Base-by-base conservation (phyloP, 2,113 vertebrate species). In the Menura novaehollandiae region DNA sequence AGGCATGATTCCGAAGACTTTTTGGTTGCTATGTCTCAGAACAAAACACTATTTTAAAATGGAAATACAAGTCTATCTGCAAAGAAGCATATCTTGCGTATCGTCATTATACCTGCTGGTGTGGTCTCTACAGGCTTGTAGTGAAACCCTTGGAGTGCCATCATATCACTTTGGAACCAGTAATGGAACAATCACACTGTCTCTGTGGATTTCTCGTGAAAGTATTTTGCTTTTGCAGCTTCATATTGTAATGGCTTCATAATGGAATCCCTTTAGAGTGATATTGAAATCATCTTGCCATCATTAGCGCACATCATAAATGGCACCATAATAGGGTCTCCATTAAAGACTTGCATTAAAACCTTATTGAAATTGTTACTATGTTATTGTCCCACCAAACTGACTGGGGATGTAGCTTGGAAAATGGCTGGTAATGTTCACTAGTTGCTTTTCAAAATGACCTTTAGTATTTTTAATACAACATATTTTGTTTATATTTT, bases 181-280 rank as follows among this genome's bases (percentile, higher is more conserved):
- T 94, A 96, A 95, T 93, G 93, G 93, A 93, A 89, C 19, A 22
- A 93, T 94, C 53, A 32, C 16, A 6, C 39, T 47, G 71, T 89
- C 96, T 93, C 93, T 63, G 7, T 11, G 83, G 90, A 91, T 90
- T 95, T 96, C 37, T 43, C 8, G 3, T 87, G 69, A 82, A 95
- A 94, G 74, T 93, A 79, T 95, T 95, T 88, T 89, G 52, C 79
- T 94, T 72, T 81, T 83, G 68, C 43, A 91, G 69, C 33, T 95
- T 96, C 83, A 5, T 76, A 66, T 41, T 94, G 37, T 96, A 97
- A 97, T 96, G 90, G 58, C 33, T 97, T 96, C 73, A 79, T 96
- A 97, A 97, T 95, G 80, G 94, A 93, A 91, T 86, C 66, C 68
- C 88, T 79, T 92, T 73, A 86, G 91, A 94, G 41, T 91, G 58